A percentile compares a stretch with the other conserved stretches of the same genome.
Evolutionary conservation across 2,113 vertebrate species (phyloP).

Genomic region (Oreochromis niloticus): DNA sequence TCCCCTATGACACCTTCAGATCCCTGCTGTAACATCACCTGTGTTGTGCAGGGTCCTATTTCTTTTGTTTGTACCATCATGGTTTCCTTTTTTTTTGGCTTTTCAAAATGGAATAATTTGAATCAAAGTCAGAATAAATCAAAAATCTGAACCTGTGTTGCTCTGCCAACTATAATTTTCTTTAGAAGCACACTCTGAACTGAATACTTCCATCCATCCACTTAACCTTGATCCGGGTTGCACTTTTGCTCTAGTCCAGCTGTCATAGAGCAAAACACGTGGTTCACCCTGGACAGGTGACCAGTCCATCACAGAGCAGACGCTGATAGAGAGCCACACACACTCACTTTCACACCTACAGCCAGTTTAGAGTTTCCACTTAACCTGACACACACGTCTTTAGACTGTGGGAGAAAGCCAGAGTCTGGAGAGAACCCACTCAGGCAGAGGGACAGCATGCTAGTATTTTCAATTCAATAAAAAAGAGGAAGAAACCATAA

Average conservation of each 20-base stretch:
- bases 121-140: not conserved
- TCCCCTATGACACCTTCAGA: not conserved
- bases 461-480: not conserved
- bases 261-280: fast-evolving
- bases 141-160: not conserved
- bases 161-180: fast-evolving
- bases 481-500: not conserved
- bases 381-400: fast-evolving
- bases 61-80: not conserved
- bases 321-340: not conserved
- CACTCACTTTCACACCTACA: not conserved
- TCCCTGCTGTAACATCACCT: not conserved
- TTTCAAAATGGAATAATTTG: not conserved
- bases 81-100: not conserved
- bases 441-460: not conserved
- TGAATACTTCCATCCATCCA: not conserved
- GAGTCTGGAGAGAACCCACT: not conserved
- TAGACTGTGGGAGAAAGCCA: not conserved
- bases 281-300: fast-evolving
- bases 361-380: fast-evolving
- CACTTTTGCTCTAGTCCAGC: not conserved
- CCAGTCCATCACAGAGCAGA: not conserved
- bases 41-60: not conserved
- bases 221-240: not conserved
- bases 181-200: not conserved